Base-by-base conservation (phyloP, 2,113 vertebrate species). In the Caracal caracal region DNA sequence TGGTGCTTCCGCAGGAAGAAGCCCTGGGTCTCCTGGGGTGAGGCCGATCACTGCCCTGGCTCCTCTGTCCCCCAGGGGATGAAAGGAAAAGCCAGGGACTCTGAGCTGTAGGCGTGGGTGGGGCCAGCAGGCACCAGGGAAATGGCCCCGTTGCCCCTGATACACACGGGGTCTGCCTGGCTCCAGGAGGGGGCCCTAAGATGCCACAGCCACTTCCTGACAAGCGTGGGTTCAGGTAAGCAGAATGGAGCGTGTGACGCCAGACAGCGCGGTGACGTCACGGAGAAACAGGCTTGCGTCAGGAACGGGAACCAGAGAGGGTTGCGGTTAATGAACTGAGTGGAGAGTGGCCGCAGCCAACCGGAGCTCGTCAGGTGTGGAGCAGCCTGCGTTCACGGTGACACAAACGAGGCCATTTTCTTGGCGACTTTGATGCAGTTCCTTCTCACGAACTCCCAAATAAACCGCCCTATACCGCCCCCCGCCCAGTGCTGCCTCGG, bases 341-440 rank as follows among this genome's bases (percentile, higher is more conserved):
- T 2, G 19, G 33, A 28, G 30, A 22, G 10, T 4, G 19, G 68
- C 65, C 33, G 9, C 19, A 16, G 82, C 20, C 2, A 10, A 30
- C 6, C 0, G 40, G 61, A 11, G 17, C 5, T 5, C 22, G 11
- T 1, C 28, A 1, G 26, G 17, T 2, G 0, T n/a, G 0, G 3
- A 4, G 24, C 0, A 1, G 76, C 16, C 47, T 2, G 16, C 0
- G 0, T 1, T 73, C 37, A 26, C 2, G 17, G 0, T 9, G 19
- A 33, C 7, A 5, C 4, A 0, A 8, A 1, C 0, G 4, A 66
- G 73, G 56, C 75, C 10, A 0, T 16, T 37, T 81, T 33, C 79
- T n/a, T 3, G 6, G 78, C 13, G 17, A 10, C 0, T 19, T 37
- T 43, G 20, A 7, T 0, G 16, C 0, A 20, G 49, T 13, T 92